These are phyloP conservation scores for Lithobates sylvaticus DNA, from an alignment of 2,797 vertebrate species.

Conservation along the genomic window DNA sequence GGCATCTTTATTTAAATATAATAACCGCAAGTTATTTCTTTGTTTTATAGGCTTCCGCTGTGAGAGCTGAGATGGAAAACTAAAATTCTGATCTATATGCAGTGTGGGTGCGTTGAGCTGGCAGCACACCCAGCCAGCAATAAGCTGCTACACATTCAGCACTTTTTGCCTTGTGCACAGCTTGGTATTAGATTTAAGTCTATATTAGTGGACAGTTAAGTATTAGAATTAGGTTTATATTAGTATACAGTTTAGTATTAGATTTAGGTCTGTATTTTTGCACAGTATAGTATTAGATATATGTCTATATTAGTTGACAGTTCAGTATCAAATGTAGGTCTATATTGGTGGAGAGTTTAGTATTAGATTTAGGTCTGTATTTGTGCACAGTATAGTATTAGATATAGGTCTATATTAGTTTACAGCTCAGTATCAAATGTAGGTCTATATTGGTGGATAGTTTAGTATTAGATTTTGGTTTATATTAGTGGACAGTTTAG, in stretches of 20 bases:
- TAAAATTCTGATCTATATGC: neutral
- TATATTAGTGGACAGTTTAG: conserved; percentile 54
- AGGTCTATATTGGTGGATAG: conserved; percentile 54
- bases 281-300: conserved; percentile 40
- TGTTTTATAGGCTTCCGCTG: conserved; percentile 57
- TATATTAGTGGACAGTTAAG: conserved; percentile 54
- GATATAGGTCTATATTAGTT: conserved; percentile 58
- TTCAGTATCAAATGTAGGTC: conserved; percentile 33
- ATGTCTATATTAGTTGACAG: conserved; percentile 58
- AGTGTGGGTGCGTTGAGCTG: neutral
- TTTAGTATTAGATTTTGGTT: conserved; percentile 38
- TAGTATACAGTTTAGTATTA: conserved; percentile 8
- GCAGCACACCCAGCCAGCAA: neutral
- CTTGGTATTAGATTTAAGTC: conserved; percentile 37
- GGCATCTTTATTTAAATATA: neutral
- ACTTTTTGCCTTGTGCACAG: neutral
- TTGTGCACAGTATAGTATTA: conserved; percentile 30
- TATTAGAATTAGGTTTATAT: conserved; percentile 58
- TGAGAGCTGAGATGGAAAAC: conserved; percentile 8
- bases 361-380: conserved; percentile 58
- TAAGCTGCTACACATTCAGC: neutral
- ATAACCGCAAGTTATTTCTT: conserved; percentile 65
- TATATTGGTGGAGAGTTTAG: conserved; percentile 53
- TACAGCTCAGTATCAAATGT: conserved; percentile 19
- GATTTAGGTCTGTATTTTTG: conserved; percentile 58